Percentiles rank a stretch among this genome's conserved stretches.
These are phyloP conservation scores for Aleiodes sp. DNA, from an alignment of 1,140 invertebrate species.

Conservation along the genomic window DNA sequence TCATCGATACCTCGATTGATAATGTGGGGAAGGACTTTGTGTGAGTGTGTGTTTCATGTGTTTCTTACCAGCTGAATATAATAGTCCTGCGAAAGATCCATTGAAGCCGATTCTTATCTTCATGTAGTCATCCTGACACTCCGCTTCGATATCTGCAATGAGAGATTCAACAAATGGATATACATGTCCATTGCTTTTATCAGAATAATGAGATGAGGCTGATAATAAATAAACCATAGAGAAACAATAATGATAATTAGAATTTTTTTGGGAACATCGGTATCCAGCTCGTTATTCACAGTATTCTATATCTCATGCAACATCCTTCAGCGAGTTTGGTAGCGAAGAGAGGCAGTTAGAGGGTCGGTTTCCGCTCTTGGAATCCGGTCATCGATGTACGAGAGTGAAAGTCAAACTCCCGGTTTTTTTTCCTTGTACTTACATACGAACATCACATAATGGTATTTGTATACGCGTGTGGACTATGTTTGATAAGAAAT, in stretches of 20 bases:
- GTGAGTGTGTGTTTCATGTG: background rate
- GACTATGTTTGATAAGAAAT: constrained; percentile 55
- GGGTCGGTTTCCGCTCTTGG: constrained; percentile 38
- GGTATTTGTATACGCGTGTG: constrained; percentile 39
- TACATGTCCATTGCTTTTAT: too few species aligned
- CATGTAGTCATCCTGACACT: constrained; percentile 96
- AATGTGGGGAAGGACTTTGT: background rate
- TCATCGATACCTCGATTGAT: too few species aligned
- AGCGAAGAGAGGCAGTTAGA: background rate
- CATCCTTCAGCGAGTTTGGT: constrained; percentile 23
- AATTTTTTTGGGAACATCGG: background rate
- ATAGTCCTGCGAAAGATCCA: constrained; percentile 86
- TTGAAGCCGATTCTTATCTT: constrained; percentile 92
- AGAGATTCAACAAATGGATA: constrained; percentile 20
- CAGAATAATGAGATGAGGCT: constrained; percentile 11
- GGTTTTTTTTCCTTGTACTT: background rate
- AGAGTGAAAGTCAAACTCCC: constrained; percentile 55
- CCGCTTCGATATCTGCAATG: constrained; percentile 88
- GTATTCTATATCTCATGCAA: constrained; percentile 25
- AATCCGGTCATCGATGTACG: constrained; percentile 55
- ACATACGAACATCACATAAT: background rate
- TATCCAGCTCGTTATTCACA: constrained; percentile 13
- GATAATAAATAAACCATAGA: background rate
- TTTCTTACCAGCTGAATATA: constrained; percentile 85
- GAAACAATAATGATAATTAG: too few species aligned